Base-by-base conservation (phyloP, 1,140 invertebrate species). In the Onthophagus taurus region DNA sequence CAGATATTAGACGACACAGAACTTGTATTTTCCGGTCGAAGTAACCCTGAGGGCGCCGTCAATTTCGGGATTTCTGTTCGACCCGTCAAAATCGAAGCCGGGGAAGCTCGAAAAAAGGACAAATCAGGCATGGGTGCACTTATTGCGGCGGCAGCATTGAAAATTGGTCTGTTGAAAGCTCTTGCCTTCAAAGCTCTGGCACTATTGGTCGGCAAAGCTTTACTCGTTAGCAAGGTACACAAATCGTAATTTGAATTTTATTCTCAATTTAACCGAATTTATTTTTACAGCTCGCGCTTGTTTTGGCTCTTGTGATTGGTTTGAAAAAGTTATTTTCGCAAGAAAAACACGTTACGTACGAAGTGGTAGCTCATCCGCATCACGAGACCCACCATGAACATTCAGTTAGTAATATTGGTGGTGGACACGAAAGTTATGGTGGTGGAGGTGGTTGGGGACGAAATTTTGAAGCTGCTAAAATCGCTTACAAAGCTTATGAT, bases 181-280 rank as follows among this genome's bases (percentile, higher is more conserved):
- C 54, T 89, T 9, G 77, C 83, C 1, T 82, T 88, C 60, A 88
- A 88, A 53, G 85, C 79, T 6, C 65, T 89, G 1, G 80, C 81
- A n/a, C 64, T 89, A 3, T 71, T 89, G 19, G 84, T 87, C 3
- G 84, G 84, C 51, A 88, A 89, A 66, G 85, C 85, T 18, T 70
- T 89, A 0, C 73, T 88, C 1, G 76, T 89, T 5, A 84, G 82
- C 36, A 89, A 89, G 57, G 62, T 63, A 58, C 45, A 48, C 5
- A 19, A 24, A 5, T 26, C 7, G 7, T 26, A 7, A 7, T 26
- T 26, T 26, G n/a, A 41, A 31, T 48, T 45, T 44, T 49, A 9
- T 46, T 31, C 13, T 49, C 37, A 33, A 35, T 37, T 7, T 7
- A 7, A 24, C 4, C 11, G 12, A 19, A 16, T 38, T 45, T 39